Evolutionary conservation across 2,113 vertebrate species (phyloP).

Genomic region (Piaya cayana): DNA sequence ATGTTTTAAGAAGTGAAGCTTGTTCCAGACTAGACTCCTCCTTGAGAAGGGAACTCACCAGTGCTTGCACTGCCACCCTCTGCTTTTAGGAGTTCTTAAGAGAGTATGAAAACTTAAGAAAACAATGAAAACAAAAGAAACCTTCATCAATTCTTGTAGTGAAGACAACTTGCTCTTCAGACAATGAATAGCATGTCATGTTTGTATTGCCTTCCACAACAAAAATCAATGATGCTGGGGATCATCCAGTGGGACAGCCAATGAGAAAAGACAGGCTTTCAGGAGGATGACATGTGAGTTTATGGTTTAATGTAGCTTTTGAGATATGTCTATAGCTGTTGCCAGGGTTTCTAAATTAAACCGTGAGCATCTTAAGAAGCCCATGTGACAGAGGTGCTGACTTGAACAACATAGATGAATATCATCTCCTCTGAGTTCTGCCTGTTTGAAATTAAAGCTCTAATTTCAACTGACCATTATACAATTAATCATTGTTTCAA

Average conservation of each 20-base stretch:
- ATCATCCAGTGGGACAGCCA: not conserved
- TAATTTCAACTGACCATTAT: not conserved
- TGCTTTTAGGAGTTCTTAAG: not conserved
- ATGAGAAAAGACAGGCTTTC: not conserved
- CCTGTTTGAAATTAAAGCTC: not conserved
- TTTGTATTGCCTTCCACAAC: not conserved
- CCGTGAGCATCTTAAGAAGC: not conserved
- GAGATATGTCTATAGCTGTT: not conserved
- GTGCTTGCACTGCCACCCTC: not conserved
- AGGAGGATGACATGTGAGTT: not conserved
- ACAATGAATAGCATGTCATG: not conserved
- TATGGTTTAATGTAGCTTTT: not conserved
- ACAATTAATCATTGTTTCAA: not conserved
- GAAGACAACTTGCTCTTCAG: not conserved
- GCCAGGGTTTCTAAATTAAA: not conserved
- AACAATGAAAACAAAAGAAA: not conserved
- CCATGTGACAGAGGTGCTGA: not conserved
- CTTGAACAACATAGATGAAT: not conserved
- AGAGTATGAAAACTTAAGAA: not conserved
- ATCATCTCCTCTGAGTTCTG: not conserved
- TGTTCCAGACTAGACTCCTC: not conserved
- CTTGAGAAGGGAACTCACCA: not conserved
- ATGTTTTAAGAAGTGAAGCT: not conserved
- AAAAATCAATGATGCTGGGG: not conserved
- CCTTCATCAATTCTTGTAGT: not conserved